These are phyloP conservation scores for Bombus difficillimus DNA, from an alignment of 1,140 invertebrate genomes.

Conservation along the genomic window DNA sequence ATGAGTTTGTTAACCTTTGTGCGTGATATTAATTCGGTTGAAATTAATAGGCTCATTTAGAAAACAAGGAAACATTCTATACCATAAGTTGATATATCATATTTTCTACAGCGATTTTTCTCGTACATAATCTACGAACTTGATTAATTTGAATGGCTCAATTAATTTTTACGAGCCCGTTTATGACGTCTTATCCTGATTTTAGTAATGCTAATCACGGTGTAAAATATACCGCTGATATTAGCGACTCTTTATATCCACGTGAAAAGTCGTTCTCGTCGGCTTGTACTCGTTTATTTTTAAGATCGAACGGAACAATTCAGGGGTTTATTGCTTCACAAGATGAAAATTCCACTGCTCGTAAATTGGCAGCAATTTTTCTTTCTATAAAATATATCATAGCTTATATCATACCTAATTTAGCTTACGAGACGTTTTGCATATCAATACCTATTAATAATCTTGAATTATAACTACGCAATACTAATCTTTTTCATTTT, in stretches of 20 bases:
- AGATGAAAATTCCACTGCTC: neutral
- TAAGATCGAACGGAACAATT: neutral
- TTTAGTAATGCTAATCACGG: neutral
- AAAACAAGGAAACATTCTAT: too few relatives aligned
- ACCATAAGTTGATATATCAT: neutral
- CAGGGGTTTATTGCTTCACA: neutral
- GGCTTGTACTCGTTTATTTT: neutral
- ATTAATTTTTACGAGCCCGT: conserved; percentile 15
- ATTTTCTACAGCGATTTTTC: neutral
- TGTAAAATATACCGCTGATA: neutral
- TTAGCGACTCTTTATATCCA: neutral
- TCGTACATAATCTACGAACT: neutral
- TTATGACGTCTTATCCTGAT: neutral
- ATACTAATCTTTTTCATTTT: neutral
- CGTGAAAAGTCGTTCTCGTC: neutral
- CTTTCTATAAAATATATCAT: neutral
- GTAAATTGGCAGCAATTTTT: neutral
- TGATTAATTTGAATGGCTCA: neutral
- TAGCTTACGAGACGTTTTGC: too few relatives aligned
- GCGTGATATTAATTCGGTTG: neutral
- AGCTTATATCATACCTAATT: too few relatives aligned
- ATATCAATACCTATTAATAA: too few relatives aligned
- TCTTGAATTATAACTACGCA: too few relatives aligned
- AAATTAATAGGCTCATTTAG: conserved; percentile 7
- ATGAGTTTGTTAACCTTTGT: conserved; percentile 11